Evolutionary conservation across 2,888 invertebrate genomes (phyloP).

Genomic region (Orthosia gothica): DNA sequence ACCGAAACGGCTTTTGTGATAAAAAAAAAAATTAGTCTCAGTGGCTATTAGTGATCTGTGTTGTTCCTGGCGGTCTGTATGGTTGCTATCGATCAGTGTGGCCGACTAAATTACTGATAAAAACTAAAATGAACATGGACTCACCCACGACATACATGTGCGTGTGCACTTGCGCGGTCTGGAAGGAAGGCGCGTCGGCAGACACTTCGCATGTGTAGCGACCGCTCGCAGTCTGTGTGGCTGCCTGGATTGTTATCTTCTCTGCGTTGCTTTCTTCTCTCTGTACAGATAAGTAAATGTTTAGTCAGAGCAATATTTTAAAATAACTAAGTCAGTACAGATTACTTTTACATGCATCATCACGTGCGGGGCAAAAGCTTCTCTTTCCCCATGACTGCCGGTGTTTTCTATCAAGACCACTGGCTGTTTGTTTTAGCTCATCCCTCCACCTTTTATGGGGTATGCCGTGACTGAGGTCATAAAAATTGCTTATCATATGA

Average conservation of each 20-base stretch:
- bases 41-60: neutral
- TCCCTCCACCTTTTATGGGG: too few relatives aligned
- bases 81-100: neutral
- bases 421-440: too few relatives aligned
- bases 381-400: too few relatives aligned
- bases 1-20: neutral
- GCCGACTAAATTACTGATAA: neutral
- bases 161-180: conserved; percentile 92
- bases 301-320: neutral
- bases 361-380: too few relatives aligned
- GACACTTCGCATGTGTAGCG: conserved; percentile 95
- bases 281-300: conserved; percentile 40
- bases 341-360: too few relatives aligned
- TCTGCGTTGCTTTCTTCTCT: conserved; percentile 76
- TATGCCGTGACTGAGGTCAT: too few relatives aligned
- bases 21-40: neutral
- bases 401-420: too few relatives aligned
- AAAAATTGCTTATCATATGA: too few relatives aligned
- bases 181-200: conserved; percentile 94
- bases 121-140: conserved; percentile 70
- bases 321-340: too few relatives aligned
- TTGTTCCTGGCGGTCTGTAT: neutral
- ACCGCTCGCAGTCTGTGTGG: conserved; percentile 91
- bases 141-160: conserved; percentile 95
- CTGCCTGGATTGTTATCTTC: too few relatives aligned